A percentile compares a stretch with the other conserved stretches of the same genome.
These are phyloP conservation scores for Carassius auratus DNA, from an alignment of 2,113 vertebrate species.

Conservation along the genomic window DNA sequence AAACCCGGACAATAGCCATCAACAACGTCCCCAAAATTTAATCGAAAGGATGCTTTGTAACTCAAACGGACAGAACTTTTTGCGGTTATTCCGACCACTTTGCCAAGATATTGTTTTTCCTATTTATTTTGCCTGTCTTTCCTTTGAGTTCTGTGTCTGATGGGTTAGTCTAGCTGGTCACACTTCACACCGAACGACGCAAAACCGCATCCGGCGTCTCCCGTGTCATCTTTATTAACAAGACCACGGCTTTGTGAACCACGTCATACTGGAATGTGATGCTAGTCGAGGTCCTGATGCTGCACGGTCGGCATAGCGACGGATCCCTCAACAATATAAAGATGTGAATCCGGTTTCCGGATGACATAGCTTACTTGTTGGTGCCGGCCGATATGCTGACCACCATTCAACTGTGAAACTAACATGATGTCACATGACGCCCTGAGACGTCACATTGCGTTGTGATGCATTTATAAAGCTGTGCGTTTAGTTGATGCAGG, in stretches of 20 bases:
- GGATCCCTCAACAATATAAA: slow-evolving; percentile 7
- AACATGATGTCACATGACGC: slow-evolving; percentile 18
- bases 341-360: background rate
- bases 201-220: background rate
- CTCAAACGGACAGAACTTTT: slow-evolving; percentile 72
- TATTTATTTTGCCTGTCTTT: slow-evolving; percentile 41
- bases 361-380: slow-evolving; percentile 28
- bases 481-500: slow-evolving; percentile 11
- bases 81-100: slow-evolving; percentile 65
- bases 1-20: slow-evolving; percentile 26
- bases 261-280: background rate
- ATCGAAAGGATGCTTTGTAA: slow-evolving; percentile 58
- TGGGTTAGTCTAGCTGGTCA: slow-evolving; percentile 28
- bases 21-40: slow-evolving; percentile 15
- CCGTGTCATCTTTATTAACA: slow-evolving; percentile 18
- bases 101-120: slow-evolving; percentile 66
- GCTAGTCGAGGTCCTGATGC: slow-evolving; percentile 23
- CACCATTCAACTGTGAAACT: slow-evolving; percentile 22
- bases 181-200: slow-evolving; percentile 20
- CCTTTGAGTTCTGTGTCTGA: slow-evolving; percentile 52
- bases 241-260: slow-evolving; percentile 40
- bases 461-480: slow-evolving; percentile 20
- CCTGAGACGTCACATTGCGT: background rate
- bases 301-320: slow-evolving; percentile 12
- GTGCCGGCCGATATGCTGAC: slow-evolving; percentile 21